Conservation (phyloP, 2,113 vertebrate species). For the Panthera tigris region DNA sequence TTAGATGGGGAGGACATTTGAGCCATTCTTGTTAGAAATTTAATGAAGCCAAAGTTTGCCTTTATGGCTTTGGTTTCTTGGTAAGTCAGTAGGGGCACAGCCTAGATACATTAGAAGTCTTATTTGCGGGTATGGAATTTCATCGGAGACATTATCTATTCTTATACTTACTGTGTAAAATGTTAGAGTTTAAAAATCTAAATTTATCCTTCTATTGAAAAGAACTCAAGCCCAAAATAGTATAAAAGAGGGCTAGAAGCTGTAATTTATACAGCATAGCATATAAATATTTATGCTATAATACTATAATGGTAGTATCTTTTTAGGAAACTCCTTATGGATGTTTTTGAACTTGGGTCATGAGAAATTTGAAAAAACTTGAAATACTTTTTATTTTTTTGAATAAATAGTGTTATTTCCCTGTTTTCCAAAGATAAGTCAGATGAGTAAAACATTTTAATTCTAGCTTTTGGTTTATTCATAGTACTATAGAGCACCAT, state of each 20-base stretch:
- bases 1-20: neutral
- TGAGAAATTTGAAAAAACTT: constrained; percentile 33
- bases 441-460: constrained; percentile 36
- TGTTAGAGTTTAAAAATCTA: neutral
- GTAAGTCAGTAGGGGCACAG: neutral
- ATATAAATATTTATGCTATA: neutral
- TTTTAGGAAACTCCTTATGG: constrained; percentile 8
- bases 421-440: neutral
- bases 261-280: neutral
- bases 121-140: neutral
- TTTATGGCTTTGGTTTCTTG: constrained; percentile 23
- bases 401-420: neutral
- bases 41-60: neutral
- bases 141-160: neutral
- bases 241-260: neutral
- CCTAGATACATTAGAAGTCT: neutral
- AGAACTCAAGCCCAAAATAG: neutral
- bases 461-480: neutral
- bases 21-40: neutral
- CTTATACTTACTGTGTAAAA: neutral
- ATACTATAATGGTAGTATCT: neutral
- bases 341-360: constrained; percentile 6
- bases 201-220: neutral
- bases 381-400: neutral
- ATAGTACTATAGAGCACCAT: neutral